Percentiles rank a stretch among this genome's conserved stretches.
These are phyloP conservation scores for Equus quagga DNA, from an alignment of 2,113 vertebrate genomes.

Conservation along the genomic window DNA sequence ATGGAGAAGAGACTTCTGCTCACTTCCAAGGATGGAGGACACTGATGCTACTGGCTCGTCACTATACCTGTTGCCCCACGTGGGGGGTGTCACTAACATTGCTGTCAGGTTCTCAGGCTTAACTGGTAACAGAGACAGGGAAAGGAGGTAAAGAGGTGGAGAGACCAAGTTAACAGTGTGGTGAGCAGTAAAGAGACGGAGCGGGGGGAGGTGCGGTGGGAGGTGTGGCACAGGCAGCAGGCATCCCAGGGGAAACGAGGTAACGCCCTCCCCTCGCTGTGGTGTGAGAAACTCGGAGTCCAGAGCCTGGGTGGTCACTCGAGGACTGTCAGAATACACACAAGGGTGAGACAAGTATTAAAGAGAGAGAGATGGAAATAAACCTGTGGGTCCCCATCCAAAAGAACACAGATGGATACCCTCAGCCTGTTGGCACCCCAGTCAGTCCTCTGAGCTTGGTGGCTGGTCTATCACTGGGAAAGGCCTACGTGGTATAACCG, in stretches of 20 bases:
- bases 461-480: neutral
- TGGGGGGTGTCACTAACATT: neutral
- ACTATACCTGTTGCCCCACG: neutral
- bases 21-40: neutral
- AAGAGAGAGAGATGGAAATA: neutral
- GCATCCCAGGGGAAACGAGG: neutral
- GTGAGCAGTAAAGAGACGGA: rapidly evolving
- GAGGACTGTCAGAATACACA: neutral
- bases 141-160: neutral
- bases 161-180: neutral
- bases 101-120: neutral
- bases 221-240: neutral
- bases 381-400: neutral
- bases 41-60: neutral
- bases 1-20: neutral
- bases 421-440: neutral
- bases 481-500: neutral
- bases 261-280: neutral
- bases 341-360: neutral
- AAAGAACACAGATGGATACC: neutral
- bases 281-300: neutral
- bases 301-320: neutral
- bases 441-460: neutral
- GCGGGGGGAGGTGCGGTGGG: no score
- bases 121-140: no score